Conservation (phyloP, 2,888 invertebrate genomes). For the Atethmia centrago region DNA sequence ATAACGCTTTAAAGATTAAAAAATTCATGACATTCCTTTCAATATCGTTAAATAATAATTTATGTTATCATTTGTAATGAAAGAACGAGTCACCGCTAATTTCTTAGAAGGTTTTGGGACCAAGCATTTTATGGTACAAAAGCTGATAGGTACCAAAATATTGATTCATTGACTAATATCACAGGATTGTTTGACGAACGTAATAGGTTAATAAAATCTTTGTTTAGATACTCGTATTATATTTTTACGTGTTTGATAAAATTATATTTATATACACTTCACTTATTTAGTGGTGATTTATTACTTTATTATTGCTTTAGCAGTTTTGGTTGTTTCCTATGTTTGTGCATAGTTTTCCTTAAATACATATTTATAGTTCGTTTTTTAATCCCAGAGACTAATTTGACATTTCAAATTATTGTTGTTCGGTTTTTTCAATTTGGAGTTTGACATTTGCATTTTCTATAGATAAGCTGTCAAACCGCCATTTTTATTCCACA, state of each 20-base stretch:
- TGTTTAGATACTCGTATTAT: not conserved
- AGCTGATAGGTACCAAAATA: slow-evolving; percentile 22
- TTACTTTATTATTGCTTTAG: not conserved
- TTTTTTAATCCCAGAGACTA: no score
- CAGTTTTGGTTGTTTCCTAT: not conserved
- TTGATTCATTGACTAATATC: slow-evolving; percentile 1
- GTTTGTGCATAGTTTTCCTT: not conserved
- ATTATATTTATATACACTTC: no score
- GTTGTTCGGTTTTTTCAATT: no score
- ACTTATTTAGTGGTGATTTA: not conserved
- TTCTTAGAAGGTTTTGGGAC: slow-evolving; percentile 48
- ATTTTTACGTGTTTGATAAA: not conserved
- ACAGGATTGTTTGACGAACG: not conserved
- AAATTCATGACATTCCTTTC: slow-evolving; percentile 14
- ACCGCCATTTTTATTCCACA: no score
- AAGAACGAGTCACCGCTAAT: slow-evolving; percentile 17
- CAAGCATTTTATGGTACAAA: slow-evolving; percentile 18
- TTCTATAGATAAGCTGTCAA: no score
- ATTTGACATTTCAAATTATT: no score
- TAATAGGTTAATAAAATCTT: not conserved
- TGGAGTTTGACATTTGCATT: no score
- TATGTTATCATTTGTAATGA: slow-evolving; percentile 42
- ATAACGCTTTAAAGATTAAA: not conserved
- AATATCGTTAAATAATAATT: slow-evolving; percentile 34
- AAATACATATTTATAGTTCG: no score